Base-by-base conservation (phyloP, 2,113 vertebrate genomes). In the cat (Felis catus) region DNA sequence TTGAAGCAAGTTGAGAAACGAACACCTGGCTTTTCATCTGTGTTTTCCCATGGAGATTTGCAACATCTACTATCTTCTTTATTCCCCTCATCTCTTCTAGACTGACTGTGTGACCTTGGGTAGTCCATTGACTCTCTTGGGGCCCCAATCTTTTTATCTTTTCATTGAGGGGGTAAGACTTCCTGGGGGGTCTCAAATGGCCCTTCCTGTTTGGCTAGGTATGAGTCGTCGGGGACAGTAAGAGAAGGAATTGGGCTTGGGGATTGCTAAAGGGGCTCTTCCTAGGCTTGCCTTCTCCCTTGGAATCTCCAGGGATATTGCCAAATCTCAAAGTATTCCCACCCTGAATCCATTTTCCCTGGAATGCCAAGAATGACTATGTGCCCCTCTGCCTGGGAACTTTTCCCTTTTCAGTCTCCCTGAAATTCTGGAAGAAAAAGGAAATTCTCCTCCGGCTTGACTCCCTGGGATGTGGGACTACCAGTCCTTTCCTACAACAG, bases 351-450 rank as follows among this genome's bases (percentile, higher is more conserved):
- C 73, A 3, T 61, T 63, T 82, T 4, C 70, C 66, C 11, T 70
- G 48, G 70, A 95, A 95, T 45, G 7, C 61, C 70, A 78, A 18
- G 33, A 27, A 11, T 90, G 25, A 33, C 68, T 58, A 21, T 74
- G 55, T 86, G 78, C 76, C 21, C 16, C 12, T 79, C 33, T 88
- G 25, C 45, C 31, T 94, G 11, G 39, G 48, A 53, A 73, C 11
- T 80, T 96, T 91, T 48, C 58, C 68, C 71, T 93, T 79, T 83
- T 88, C 33, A 45, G 14, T 88, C 70, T 89, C 41, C 51, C 97
- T 82, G 33, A 18, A 91, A 91, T 94, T 94, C 14, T 39, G 51
- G 55, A 31, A 68, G 9, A 29, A 97, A 92, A 81, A 73, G 27
- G 58, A 85, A 73, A 78, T 68, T 63, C 18, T 73, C 21, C 85